Evolutionary conservation across 2,888 invertebrate species (phyloP), one percentile per base, ranked within the genome.

Genomic region (Tuta absoluta): DNA sequence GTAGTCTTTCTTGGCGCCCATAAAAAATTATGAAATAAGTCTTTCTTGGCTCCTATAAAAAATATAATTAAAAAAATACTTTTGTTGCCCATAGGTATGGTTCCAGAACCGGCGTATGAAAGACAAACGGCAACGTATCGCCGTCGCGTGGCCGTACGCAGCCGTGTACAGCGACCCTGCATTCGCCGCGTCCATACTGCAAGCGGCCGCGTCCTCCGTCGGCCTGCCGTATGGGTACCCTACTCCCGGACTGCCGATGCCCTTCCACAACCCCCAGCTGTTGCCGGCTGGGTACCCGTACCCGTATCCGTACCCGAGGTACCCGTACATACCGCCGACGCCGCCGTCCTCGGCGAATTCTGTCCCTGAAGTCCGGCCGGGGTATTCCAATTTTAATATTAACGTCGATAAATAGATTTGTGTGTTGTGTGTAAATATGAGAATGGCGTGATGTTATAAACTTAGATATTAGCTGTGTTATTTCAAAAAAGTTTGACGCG

Each of bases 91-190:
- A 86, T 93, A 97, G 97, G 97, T 98, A 21, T 99, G 99, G 99
- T 99, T 99, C 85, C 98, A 98, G 93, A 98, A 98, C 84, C 93
- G 98, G 41, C 93, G 98, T 63, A 98, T 98, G 98, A 98, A 99
- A 82, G 99, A 99, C 91, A 99, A 99, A 78, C 94, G 99, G 0
- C 99, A 99, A 81, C 93, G 98, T 17, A 95, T 98, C 84, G 97
- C 98, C 0, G 95, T 98, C 72, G 96, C 97, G 0, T 99, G 99
- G 98, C 98, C 98, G 0, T 98, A 98, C 86, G 96, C 97, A 0
- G 96, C 97, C 0, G 97, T 98, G 65, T 98, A 98, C 89, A 95
- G 97, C 33, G 98, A 99, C 78, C 98, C 98, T 0, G 95, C 97
- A 0, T 95, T 99, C 75, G 98, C 98, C 5, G 98, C 98, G 1